A percentile compares a stretch with the other conserved stretches of the same genome.
phyloP scores from a whole-genome alignment of 2,797 vertebrate species.

The Lithobates sylvaticus region DNA sequence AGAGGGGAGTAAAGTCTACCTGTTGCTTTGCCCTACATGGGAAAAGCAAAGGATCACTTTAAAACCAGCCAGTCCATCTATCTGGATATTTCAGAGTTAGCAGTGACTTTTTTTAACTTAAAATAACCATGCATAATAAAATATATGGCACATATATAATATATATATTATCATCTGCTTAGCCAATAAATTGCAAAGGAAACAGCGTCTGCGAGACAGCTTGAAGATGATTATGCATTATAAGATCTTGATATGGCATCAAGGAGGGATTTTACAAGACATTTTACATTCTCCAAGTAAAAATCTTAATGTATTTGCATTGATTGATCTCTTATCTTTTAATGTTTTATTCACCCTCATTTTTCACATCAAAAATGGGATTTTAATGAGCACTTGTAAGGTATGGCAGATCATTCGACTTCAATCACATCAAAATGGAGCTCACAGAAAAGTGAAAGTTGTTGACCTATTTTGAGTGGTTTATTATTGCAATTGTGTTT shows the following conservation, averaged over 20 bases:
- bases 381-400: constrained; percentile 47
- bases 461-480: constrained; percentile 43
- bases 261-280: constrained; percentile 42
- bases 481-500: constrained; percentile 37
- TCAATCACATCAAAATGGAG: constrained; percentile 37
- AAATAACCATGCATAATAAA: background rate
- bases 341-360: background rate
- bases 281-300: constrained; percentile 51
- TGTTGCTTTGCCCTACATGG: too few species aligned
- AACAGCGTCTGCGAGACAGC: background rate
- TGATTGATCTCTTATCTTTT: constrained; percentile 60
- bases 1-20: too few species aligned
- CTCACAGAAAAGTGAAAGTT: constrained; percentile 24
- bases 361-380: constrained; percentile 37
- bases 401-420: constrained; percentile 7
- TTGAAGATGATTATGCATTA: constrained; percentile 31
- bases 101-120: background rate
- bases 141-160: constrained; percentile 18
- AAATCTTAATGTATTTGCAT: constrained; percentile 45
- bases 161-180: constrained; percentile 32
- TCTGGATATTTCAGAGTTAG: too few species aligned
- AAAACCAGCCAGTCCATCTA: too few species aligned
- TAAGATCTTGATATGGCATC: constrained; percentile 32
- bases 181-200: constrained; percentile 17
- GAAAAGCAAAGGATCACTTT: too few species aligned